Conservation (phyloP, 2,888 invertebrate species). For the Trachelus tabidus region DNA sequence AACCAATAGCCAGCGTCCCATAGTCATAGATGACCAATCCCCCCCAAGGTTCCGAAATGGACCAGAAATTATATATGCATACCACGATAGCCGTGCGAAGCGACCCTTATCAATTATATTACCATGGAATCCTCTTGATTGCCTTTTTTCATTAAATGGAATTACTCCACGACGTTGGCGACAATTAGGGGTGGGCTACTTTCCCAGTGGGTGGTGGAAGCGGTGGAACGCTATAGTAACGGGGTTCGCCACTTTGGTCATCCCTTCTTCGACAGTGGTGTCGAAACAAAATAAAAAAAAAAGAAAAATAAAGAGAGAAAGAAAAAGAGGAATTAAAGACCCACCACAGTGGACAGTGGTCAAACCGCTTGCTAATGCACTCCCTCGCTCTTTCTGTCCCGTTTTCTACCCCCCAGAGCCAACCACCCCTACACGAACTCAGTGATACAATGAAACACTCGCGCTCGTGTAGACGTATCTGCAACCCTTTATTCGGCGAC, state of each 20-base stretch:
- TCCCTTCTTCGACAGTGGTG: background rate
- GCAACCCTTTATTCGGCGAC: constrained; percentile 41
- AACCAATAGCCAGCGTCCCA: background rate
- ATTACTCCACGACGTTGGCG: constrained; percentile 2
- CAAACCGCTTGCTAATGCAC: constrained; percentile 33
- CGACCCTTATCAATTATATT: background rate
- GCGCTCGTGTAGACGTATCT: constrained; percentile 1
- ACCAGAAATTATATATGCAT: background rate
- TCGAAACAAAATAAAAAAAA: background rate
- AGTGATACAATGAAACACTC: background rate
- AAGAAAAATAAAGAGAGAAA: constrained; percentile 16
- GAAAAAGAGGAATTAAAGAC: constrained; percentile 25
- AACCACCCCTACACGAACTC: background rate
- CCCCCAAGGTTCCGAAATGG: background rate
- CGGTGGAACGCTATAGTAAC: background rate
- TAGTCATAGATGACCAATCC: background rate
- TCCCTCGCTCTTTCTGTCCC: constrained; percentile 4
- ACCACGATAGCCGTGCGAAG: background rate
- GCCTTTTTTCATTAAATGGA: constrained; percentile 6
- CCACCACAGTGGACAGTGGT: constrained; percentile 22
- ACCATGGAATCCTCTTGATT: constrained; percentile 2
- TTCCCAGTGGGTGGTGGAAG: background rate
- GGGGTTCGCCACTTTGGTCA: background rate
- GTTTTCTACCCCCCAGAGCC: background rate
- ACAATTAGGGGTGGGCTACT: background rate